Percentiles rank a stretch among this genome's conserved stretches.
Conservation (phyloP, 2,113 vertebrate species). For the Leptosomus discolor region DNA sequence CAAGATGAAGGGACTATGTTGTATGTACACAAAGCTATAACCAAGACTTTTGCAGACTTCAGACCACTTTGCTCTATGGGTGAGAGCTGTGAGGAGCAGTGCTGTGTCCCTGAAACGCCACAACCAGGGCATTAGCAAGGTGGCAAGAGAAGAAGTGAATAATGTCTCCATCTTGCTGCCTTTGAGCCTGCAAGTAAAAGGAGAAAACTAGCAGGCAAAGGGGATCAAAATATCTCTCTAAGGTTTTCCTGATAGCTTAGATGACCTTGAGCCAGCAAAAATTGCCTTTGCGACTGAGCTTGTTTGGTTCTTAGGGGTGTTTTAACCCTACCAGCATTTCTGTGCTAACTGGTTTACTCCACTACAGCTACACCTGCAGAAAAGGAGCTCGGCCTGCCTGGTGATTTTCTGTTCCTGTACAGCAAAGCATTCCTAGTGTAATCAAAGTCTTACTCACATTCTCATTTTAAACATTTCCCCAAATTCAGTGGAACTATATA, state of each 20-base stretch:
- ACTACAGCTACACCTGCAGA: not conserved
- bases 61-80: not conserved
- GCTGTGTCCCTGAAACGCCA: not conserved
- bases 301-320: not conserved
- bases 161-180: not conserved
- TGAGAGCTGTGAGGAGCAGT: not conserved
- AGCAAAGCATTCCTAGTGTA: not conserved
- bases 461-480: not conserved
- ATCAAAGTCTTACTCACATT: not conserved
- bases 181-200: not conserved
- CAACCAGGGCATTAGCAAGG: not conserved
- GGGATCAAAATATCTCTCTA: not conserved
- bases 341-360: not conserved
- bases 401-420: not conserved
- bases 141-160: not conserved
- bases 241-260: not conserved
- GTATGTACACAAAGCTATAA: not conserved
- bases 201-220: not conserved
- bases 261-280: not conserved
- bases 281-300: not conserved
- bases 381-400: not conserved
- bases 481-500: not conserved
- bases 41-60: not conserved
- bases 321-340: not conserved
- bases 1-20: not conserved